Evolutionary conservation across 1,140 invertebrate species (phyloP), one percentile per base, ranked within the genome.

Genomic region (Cotesia typhae): DNA sequence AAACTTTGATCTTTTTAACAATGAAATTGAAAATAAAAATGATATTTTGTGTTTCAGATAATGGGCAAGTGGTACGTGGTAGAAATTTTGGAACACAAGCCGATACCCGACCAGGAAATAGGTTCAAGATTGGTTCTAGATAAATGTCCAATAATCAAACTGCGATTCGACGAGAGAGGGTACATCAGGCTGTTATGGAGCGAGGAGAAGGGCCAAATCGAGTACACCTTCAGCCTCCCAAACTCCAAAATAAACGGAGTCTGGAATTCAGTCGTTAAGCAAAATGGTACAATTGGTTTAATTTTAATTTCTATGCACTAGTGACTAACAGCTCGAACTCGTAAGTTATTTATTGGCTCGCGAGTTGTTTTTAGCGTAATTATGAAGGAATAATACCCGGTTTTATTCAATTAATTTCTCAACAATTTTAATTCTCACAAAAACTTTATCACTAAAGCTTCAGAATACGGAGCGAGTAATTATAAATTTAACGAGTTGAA

Each of bases 61-160:
- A 81, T 81, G 80, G 80, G 79, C 57, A 83, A 82, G 47, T 83
- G 82, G 82, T 83, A 83, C 77, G 79, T 82, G 41, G 78, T 83
- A 17, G 81, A 83, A 72, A 70, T 81, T 52, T 47, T 83, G 74
- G 76, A 82, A 47, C 82, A 83, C 70, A 81, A 64, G 55, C 5
- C 4, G 28, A 74, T 78, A 7, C 74, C 75, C 3, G 60, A 61
- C 67, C 5, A 53, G 6, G 64, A 71, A 7, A 41, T 36, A 55
- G 4, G 51, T 59, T 28, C 72, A 67, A 38, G 28, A 41, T 38
- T 76, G 12, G 67, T 73, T 1, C 59, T 74, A 61, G 77, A 83
- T 35, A 75, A 74, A 14, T 83, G 82, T 65, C 82, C 74, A 41
- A 72, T 75, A 20, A 72, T 75, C 0, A 73, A 61, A 35, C 55